A percentile compares a stretch with the other conserved stretches of the same genome.
phyloP scores from a whole-genome alignment of 2,113 vertebrate genomes.

The Pomatostomus ruficeps region DNA sequence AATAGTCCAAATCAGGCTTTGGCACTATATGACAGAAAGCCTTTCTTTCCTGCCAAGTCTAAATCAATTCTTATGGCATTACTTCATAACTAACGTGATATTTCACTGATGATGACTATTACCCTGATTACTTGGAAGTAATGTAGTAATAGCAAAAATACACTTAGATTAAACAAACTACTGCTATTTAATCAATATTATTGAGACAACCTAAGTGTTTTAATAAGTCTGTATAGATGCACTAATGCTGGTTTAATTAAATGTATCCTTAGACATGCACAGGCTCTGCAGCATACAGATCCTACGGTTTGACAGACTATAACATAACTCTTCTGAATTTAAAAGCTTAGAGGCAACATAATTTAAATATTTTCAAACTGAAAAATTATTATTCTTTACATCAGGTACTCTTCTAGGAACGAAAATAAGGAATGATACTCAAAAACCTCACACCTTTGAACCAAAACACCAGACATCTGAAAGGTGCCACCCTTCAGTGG shows the following conservation, averaged over 20 bases:
- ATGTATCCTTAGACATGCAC: slow-evolving; percentile 45
- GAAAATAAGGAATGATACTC: background rate
- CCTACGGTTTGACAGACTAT: background rate
- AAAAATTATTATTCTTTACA: background rate
- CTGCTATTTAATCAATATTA: slow-evolving; percentile 79
- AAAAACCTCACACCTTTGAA: background rate
- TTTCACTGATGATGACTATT: slow-evolving; percentile 85
- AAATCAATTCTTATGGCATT: slow-evolving; percentile 97
- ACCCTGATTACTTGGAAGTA: slow-evolving; percentile 82
- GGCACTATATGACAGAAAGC: slow-evolving; percentile 43
- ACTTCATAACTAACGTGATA: slow-evolving; percentile 86
- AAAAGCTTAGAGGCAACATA: background rate
- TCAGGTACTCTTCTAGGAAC: background rate
- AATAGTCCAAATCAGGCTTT: slow-evolving; percentile 55
- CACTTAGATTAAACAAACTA: slow-evolving; percentile 83
- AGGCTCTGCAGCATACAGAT: background rate
- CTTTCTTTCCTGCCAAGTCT: slow-evolving; percentile 66
- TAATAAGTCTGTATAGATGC: slow-evolving; percentile 74
- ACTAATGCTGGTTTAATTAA: slow-evolving; percentile 75
- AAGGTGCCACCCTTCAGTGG: background rate
- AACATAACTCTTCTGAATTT: background rate
- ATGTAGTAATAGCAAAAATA: slow-evolving; percentile 83
- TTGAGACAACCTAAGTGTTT: slow-evolving; percentile 77
- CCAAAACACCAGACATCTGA: background rate
- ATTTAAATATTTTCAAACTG: background rate